Conservation (phyloP, 30 jellyfish, hydroid and myxozoan species). For the Aurelia sp. region DNA sequence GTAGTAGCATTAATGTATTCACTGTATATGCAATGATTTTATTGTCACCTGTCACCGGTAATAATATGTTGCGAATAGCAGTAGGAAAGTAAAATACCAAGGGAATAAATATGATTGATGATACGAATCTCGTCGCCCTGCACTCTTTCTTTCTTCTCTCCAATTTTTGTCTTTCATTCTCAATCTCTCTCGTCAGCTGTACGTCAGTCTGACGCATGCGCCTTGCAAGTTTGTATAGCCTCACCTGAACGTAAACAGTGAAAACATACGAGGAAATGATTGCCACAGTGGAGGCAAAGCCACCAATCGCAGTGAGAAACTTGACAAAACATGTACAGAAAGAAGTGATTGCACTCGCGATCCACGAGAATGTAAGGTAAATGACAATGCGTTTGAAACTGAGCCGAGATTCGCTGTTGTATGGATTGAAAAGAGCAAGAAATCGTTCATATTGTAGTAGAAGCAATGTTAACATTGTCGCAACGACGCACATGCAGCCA, state of each 20-base stretch:
- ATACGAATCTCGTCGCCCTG: neutral
- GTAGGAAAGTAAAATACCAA: neutral
- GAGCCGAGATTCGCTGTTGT: no score
- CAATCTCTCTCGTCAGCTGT: neutral
- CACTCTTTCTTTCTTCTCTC: neutral
- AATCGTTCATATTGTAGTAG: no score
- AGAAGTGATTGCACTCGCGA: no score
- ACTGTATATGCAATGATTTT: no score
- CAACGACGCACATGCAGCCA: no score
- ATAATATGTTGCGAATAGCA: no score
- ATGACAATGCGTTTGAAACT: no score
- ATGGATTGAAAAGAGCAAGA: no score
- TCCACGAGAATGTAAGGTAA: no score
- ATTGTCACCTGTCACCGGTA: no score
- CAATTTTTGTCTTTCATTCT: neutral
- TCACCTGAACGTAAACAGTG: neutral
- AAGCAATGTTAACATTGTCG: no score
- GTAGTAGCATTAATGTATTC: no score
- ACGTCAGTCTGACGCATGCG: neutral
- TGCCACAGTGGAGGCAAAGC: neutral
- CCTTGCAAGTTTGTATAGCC: neutral
- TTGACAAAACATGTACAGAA: neutral
- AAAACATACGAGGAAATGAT: neutral
- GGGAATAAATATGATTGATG: neutral
- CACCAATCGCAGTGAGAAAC: neutral